Base-by-base conservation (phyloP, 2,888 invertebrate species). In the Pseudococcus viburni region DNA sequence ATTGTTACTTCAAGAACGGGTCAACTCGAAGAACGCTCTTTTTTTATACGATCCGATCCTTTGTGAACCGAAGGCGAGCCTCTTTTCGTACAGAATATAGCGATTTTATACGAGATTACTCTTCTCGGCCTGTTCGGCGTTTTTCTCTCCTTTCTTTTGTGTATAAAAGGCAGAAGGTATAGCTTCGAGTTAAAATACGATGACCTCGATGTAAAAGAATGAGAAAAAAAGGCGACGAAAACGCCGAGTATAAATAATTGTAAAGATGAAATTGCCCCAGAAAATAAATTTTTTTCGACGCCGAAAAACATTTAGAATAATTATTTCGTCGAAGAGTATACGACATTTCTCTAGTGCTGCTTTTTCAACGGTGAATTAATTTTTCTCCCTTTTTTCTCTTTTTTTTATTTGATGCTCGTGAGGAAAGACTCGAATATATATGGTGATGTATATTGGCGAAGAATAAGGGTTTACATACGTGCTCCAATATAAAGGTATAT, bases 71-170 rank as follows among this genome's bases (percentile, higher is more conserved):
- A 33, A 33, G 26, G 26, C 26, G 22, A 64, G 6, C 22, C 64
- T 64, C 22, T 64, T 22, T 64, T 64, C 51, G 51, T 15, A 12
- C n/a, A 64, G 22, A 22, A 64, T 64, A 64, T 64, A 64, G 64
- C 64, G 64, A 64, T 64, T 64, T 64, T 64, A 64, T 64, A 64
- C 64, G 64, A 64, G 64, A 64, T 64, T 64, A 64, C 64, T 64
- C 64, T 64, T 51, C 51, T 51, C 51, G 15, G 51, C 51, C 51
- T 51, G 17, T 64, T 64, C 19, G 64, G 22, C 19, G 64, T 22
- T 64, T 64, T 22, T 64, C 19, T 64, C 19, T 64, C 19, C n/a
- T 64, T 22, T 64, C 64, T 64, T 64, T 64, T 64, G 64, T 64
- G 12, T 64, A 9, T 7, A 22, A 64, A 64, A 64, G 64, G 64